These are phyloP conservation scores for Acipenser transmontanus DNA, from an alignment of 2,797 vertebrate genomes.

Conservation along the genomic window DNA sequence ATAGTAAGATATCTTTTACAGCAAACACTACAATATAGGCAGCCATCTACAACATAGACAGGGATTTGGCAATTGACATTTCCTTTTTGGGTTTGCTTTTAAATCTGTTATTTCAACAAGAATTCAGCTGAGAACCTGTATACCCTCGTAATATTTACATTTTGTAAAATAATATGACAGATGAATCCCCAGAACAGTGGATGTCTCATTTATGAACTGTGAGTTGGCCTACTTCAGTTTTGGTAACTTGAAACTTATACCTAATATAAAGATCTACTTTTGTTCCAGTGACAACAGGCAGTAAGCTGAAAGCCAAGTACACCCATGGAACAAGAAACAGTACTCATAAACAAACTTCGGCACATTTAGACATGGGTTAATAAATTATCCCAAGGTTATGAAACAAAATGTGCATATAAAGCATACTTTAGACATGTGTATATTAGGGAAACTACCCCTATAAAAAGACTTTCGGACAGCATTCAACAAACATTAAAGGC, in stretches of 20 bases:
- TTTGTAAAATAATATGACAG: conserved; percentile 36
- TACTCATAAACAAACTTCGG: conserved; percentile 10
- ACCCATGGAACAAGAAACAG: conserved; percentile 14
- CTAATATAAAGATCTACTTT: conserved; percentile 29
- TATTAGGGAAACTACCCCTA: no score
- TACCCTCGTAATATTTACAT: conserved; percentile 25
- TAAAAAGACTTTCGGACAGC: no score
- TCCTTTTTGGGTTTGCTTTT: conserved; percentile 27
- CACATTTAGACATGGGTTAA: background rate
- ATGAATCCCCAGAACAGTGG: conserved; percentile 21
- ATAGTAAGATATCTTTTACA: background rate
- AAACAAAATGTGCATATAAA: no score
- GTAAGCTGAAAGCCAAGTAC: conserved; percentile 6
- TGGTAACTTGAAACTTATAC: conserved; percentile 29
- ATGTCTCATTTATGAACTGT: conserved; percentile 8
- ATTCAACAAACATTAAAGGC: no score
- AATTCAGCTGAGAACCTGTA: conserved; percentile 27
- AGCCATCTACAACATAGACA: conserved; percentile 15
- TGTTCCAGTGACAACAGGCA: conserved; percentile 14
- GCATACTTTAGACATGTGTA: no score
- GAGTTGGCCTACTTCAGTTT: conserved; percentile 14
- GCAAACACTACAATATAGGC: conserved; percentile 4
- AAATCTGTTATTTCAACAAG: conserved; percentile 33
- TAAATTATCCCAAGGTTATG: no score
- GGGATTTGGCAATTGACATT: conserved; percentile 16